These are phyloP conservation scores for Porites lobata DNA, from an alignment of 92 coral and sea anemone genomes.

Conservation along the genomic window DNA sequence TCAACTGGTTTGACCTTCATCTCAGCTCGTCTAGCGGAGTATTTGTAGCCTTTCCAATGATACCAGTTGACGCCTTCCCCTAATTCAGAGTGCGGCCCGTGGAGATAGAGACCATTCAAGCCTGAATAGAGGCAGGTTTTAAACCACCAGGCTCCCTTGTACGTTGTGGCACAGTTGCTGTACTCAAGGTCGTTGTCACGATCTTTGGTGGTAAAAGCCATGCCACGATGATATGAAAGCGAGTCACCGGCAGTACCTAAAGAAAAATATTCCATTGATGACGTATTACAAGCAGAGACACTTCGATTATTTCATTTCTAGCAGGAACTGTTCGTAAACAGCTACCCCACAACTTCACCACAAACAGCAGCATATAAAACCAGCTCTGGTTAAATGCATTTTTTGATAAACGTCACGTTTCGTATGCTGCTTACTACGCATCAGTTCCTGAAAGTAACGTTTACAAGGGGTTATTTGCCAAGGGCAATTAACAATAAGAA, in stretches of 20 bases:
- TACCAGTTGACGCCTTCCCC: slow-evolving; percentile 61
- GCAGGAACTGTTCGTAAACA: too few relatives aligned
- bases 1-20: slow-evolving; percentile 61
- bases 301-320: too few relatives aligned
- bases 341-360: too few relatives aligned
- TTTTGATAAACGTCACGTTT: too few relatives aligned
- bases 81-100: slow-evolving; percentile 24
- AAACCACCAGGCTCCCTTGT: slow-evolving; percentile 66
- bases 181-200: slow-evolving; percentile 1
- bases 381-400: too few relatives aligned
- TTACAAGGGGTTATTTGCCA: too few relatives aligned
- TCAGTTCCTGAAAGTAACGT: too few relatives aligned
- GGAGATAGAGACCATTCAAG: slow-evolving; percentile 56
- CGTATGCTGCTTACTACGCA: too few relatives aligned
- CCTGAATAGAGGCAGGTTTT: slow-evolving; percentile 17
- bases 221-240: slow-evolving; percentile 2
- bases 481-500: too few relatives aligned
- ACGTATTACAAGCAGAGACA: neutral
- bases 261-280: too few relatives aligned
- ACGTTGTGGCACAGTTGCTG: slow-evolving; percentile 26
- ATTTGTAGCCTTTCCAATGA: slow-evolving; percentile 22
- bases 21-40: slow-evolving; percentile 49
- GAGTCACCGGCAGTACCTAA: slow-evolving; percentile 34
- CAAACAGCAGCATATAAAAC: too few relatives aligned
- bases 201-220: slow-evolving; percentile 40